phyloP scores from a whole-genome alignment of 1,140 invertebrate genomes.

The Papilio polytes region DNA sequence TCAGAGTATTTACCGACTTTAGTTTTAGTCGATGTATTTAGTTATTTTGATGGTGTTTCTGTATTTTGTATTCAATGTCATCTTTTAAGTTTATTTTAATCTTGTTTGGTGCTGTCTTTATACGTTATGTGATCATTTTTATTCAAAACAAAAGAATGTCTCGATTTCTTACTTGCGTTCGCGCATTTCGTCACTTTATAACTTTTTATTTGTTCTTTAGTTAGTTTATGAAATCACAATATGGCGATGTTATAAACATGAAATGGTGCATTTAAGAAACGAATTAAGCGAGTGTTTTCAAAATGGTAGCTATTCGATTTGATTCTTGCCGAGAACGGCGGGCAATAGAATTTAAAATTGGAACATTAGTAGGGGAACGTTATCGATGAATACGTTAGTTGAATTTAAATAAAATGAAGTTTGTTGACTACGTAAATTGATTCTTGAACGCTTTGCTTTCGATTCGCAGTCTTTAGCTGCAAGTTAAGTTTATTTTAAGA shows the following conservation, averaged over 20 bases:
- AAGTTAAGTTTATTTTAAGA: neutral
- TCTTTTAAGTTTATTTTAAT: too few relatives aligned
- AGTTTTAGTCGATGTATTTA: too few relatives aligned
- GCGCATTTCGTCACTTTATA: neutral
- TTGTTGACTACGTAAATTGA: slow-evolving; percentile 32
- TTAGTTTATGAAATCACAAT: neutral
- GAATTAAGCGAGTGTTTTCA: neutral
- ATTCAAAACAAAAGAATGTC: too few relatives aligned
- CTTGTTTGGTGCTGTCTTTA: too few relatives aligned
- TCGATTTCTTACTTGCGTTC: too few relatives aligned
- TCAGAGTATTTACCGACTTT: too few relatives aligned
- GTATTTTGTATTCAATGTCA: too few relatives aligned
- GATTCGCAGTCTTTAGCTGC: neutral
- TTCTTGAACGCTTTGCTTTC: slow-evolving; percentile 30
- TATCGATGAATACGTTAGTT: slow-evolving; percentile 40
- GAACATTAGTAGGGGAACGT: slow-evolving; percentile 40
- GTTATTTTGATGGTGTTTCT: too few relatives aligned
- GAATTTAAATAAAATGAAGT: slow-evolving; percentile 40
- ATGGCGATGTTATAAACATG: neutral
- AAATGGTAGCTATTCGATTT: slow-evolving; percentile 39
- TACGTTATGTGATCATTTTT: too few relatives aligned
- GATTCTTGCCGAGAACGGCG: slow-evolving; percentile 8
- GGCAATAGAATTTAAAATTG: slow-evolving; percentile 39
- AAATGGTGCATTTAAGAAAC: neutral
- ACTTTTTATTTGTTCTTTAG: neutral